Evolutionary conservation across 1,140 invertebrate genomes (phyloP), one percentile per base, ranked within the genome.

Genomic region (Charaxes varanes): DNA sequence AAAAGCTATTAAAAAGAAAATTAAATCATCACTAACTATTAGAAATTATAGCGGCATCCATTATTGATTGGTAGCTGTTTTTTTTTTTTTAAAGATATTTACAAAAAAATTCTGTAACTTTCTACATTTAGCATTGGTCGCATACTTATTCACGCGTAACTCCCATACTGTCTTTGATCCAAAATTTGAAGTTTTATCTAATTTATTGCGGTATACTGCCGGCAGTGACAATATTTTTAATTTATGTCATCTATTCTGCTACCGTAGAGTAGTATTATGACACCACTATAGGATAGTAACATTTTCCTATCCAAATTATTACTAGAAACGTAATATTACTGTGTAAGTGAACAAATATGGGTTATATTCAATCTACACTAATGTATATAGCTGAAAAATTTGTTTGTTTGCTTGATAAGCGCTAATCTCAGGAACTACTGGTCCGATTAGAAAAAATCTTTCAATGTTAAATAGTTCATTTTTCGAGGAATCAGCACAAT

Each of bases 241-340:
- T 71, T 70, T 61, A 67, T 66, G 62, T 54, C 23, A 22, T 43
- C 35, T 42, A 66, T 72, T 66, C 55, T 70, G 65, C 69, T 70
- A 77, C 72, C 43, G 68, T 63, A 36, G 56, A 54, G 38, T 36
- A 42, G 37, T 32, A 38, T 30, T 42, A 32, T 42, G 41, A 42
- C 31, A 12, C 41, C 33, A 31, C 33, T 44, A 33, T 44, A 30
- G 43, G 10, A 16, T 46, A 35, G 22, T 46, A 46, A 40, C 35
- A 21, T 46, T 46, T 46, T 46, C 38, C 34, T 40, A 34, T 26
- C 23, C 11, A 46, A 46, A 34, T 33, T 46, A 46, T 45, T 42
- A 42, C 31, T 26, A 10, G n/a, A n/a, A n/a, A 34, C 30, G 35
- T 35, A 22, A 28, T 27, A 32, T 36, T 30, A n/a, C n/a, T n/a